These are phyloP conservation scores for Oreortyx pictus DNA, from an alignment of 2,797 vertebrate species.

Conservation along the genomic window DNA sequence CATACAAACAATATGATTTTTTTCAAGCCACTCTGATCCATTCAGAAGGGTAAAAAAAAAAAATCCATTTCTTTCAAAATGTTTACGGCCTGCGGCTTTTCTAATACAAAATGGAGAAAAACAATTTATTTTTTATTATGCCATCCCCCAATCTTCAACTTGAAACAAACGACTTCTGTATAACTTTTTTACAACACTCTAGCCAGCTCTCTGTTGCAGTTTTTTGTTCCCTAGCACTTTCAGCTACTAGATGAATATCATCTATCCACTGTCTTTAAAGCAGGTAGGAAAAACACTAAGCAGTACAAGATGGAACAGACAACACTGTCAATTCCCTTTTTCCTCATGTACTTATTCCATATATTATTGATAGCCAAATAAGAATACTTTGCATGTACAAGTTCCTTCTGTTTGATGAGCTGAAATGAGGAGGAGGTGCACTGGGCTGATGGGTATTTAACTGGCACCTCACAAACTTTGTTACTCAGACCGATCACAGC, in stretches of 20 bases:
- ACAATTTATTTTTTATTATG: slow-evolving; percentile 61
- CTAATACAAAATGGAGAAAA: slow-evolving; percentile 35
- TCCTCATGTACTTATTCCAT: background rate
- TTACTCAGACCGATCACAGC: background rate
- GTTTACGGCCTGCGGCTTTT: slow-evolving; percentile 37
- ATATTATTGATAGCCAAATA: background rate
- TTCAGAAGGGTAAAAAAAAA: slow-evolving; percentile 15
- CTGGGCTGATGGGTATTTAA: background rate
- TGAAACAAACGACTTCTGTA: slow-evolving; percentile 50
- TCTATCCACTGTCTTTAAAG: background rate
- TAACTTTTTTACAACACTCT: slow-evolving; percentile 43
- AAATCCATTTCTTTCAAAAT: slow-evolving; percentile 39
- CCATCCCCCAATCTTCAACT: slow-evolving; percentile 37
- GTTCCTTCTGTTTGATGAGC: background rate
- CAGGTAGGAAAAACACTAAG: background rate
- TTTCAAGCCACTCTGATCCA: slow-evolving; percentile 18
- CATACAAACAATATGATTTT: slow-evolving; percentile 8
- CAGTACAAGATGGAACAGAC: background rate
- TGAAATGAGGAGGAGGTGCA: background rate
- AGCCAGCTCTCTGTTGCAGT: background rate
- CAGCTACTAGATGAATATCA: slow-evolving; percentile 1
- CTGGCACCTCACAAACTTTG: background rate
- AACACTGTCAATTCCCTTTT: background rate
- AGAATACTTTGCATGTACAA: background rate
- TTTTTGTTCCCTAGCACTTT: background rate